These are phyloP conservation scores for Heliconius cydno DNA, from an alignment of 2,888 invertebrate genomes.

Conservation along the genomic window DNA sequence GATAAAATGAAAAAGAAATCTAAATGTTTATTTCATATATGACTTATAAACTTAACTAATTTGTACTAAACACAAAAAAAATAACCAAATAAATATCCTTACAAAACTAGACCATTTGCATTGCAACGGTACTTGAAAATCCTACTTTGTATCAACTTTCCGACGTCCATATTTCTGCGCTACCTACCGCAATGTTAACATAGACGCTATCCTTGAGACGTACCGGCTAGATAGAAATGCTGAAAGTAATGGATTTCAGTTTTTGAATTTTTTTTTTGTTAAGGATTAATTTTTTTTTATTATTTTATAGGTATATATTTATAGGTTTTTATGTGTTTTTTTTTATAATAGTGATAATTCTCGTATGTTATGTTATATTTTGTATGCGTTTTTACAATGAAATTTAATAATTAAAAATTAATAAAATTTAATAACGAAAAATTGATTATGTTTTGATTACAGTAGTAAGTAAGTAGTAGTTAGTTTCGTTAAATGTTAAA, in stretches of 20 bases:
- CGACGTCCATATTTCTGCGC: conserved; percentile 76
- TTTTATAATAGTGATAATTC: neutral
- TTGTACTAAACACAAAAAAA: neutral
- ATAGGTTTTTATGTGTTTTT: neutral
- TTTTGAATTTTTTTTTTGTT: conserved; percentile 26
- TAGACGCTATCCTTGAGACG: conserved; percentile 53
- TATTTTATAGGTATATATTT: neutral
- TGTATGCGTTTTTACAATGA: no score
- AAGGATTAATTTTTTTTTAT: conserved; percentile 19
- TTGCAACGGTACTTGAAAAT: conserved; percentile 74
- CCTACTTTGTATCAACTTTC: conserved; percentile 79
- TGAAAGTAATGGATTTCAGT: conserved; percentile 44
- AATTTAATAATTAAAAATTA: no score
- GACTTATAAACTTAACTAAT: neutral
- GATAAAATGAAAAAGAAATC: neutral
- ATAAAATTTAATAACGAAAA: no score
- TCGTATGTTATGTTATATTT: no score
- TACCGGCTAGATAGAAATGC: conserved; percentile 31
- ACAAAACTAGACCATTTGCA: conserved; percentile 46
- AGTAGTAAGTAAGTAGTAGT: no score
- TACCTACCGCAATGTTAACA: conserved; percentile 63
- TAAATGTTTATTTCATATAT: neutral
- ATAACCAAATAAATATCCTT: neutral
- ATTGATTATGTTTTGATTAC: no score
- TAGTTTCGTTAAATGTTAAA: neutral